phyloP scores from a whole-genome alignment of 2,888 invertebrate species.

The Hemistola chrysoprasaria region DNA sequence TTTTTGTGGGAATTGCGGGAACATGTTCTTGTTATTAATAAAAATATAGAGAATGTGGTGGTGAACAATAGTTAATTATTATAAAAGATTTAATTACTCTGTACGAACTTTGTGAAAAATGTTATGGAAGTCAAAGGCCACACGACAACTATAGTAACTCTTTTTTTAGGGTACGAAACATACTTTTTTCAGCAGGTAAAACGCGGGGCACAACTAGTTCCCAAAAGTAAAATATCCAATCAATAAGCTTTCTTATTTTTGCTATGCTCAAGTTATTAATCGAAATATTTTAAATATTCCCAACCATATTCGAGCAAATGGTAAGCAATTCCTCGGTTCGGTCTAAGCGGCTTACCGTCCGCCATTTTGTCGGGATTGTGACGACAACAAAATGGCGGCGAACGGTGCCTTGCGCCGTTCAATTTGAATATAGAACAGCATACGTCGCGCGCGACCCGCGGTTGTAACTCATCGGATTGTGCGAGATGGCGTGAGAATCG shows the following conservation, averaged over 20 bases:
- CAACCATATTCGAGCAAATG: conserved; percentile 45
- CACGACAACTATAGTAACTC: too few relatives aligned
- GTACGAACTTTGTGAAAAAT: too few relatives aligned
- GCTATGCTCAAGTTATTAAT: conserved; percentile 15
- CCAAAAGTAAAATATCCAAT: too few relatives aligned
- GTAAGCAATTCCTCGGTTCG: conserved; percentile 47
- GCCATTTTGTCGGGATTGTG: conserved; percentile 38
- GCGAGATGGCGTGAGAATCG: conserved; percentile 74
- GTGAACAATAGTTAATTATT: too few relatives aligned
- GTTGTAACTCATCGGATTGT: conserved; percentile 80
- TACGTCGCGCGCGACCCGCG: conserved; percentile 75
- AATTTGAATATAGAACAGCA: conserved; percentile 81
- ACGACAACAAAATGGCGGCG: conserved; percentile 75
- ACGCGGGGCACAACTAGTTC: too few relatives aligned
- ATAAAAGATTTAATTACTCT: too few relatives aligned
- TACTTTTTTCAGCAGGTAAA: too few relatives aligned
- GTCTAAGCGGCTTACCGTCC: conserved; percentile 49
- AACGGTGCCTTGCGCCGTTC: conserved; percentile 64
- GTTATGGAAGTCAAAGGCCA: too few relatives aligned
- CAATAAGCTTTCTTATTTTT: too few relatives aligned
- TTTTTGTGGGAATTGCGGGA: conserved; percentile 36
- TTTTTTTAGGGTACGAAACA: too few relatives aligned
- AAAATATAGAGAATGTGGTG: neutral
- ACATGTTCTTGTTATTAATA: neutral
- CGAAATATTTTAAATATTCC: conserved; percentile 24